Base-by-base conservation (phyloP, 1,140 invertebrate genomes). In the Heterodera carotae region DNA sequence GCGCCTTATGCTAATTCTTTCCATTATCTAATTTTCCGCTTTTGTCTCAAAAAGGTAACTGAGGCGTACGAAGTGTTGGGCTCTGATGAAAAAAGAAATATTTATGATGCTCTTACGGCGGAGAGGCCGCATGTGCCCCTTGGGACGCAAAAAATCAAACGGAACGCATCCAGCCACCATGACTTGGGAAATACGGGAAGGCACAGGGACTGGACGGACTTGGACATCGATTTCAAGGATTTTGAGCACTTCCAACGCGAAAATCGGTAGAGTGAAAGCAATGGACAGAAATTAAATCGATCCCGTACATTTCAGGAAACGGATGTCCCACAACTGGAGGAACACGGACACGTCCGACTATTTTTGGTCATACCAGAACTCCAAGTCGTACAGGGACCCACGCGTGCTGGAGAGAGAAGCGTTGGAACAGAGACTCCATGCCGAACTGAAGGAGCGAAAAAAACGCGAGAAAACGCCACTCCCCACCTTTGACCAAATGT, bases 51-150 rank as follows among this genome's bases (percentile, higher is more conserved):
- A 68, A 34, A 81, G 80, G 48, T 84, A 27, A 73, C 78, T 22
- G 56, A 70, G 83, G 88, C 88, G 8, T 89, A 89, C 81, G 89
- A 89, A 84, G 79, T 89, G 27, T 69, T 89, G 3, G 88, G 86
- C 25, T 82, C 88, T 76, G 81, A 84, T 29, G 83, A 88, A 2
- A 88, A 88, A 74, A 81, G 87, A 72, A 83, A 83, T 53, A 82
- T 85, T 69, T 89, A 89, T 80, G 88, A 89, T 76, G 77, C 36
- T 6, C 33, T 71, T 18, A 59, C 60, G 39, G 66, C 59, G 3
- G n/a, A 80, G 36, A 48, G 29, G 48, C 60, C 22, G n/a, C 60
- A 53, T 18, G 12, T 22, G 15, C 48, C 12, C 18, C 4, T 53
- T 22, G 48, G 48, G 22, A 53, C 18, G 48, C 34, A 29, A 48